Base-by-base conservation (phyloP, 2,797 vertebrate genomes). In the Hozukius guyotensis region DNA sequence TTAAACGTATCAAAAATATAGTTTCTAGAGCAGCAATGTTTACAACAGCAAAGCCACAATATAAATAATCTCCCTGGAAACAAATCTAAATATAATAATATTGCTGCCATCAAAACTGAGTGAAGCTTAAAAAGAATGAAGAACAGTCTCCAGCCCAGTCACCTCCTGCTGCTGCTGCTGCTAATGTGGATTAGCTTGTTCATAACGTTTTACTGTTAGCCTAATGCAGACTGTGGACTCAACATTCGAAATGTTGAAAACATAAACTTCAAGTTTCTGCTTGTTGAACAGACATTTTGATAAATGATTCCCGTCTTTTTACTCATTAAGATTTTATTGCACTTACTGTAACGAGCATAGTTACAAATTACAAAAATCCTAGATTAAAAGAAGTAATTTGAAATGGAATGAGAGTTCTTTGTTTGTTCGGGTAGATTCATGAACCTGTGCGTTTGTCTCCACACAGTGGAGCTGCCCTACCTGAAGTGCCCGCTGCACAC, bases 401-500 rank as follows among this genome's bases (percentile, higher is more conserved):
- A 36, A 29, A 20, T 29, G 4, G 8, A 8, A 8, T 9, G 18
- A 18, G 10, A 65, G 24, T 68, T 74, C 14, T 6, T 20, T 8
- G 16, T 36, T 61, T 67, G 32, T 60, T 55, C 3, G 0, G 42
- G 42, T 22, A 3, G 2, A 69, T 69, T 83, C 3, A 61, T 72
- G 7, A 69, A 25, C 18, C 8, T 62, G 9, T 64, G 63, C 32
- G 25, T 76, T 18, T 34, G 36, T 78, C 14, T 46, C 89, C 74
- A 82, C 78, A 84, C 94, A 99, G 99, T 97, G 71, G 95, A 97
- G 86, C 96, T 99, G 90, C 98, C 99, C 59, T 99, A 99, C 94
- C 96, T 99, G 93, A 98, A 97, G 94, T 99, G 99, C 87, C 96
- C 98, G 0, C 93, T 99, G 88, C 99, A 99, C 90, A 97, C 97